These are phyloP conservation scores for Austrolebias charrua DNA, from an alignment of 2,797 vertebrate species.

Conservation along the genomic window DNA sequence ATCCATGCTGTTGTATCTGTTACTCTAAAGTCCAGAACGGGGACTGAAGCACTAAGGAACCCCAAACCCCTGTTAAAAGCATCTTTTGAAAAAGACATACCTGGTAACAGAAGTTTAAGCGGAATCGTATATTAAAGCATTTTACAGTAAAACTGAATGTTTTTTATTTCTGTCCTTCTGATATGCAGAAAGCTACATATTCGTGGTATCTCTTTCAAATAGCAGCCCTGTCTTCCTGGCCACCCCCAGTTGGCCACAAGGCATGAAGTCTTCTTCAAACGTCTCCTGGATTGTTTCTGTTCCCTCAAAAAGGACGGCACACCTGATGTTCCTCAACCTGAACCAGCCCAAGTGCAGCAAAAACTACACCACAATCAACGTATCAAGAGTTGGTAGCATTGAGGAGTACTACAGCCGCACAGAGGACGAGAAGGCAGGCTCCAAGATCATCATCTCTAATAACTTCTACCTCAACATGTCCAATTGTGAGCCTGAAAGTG, in stretches of 20 bases:
- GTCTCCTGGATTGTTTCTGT: constrained; percentile 86
- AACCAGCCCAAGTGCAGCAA: constrained; percentile 78
- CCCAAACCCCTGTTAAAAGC: constrained; percentile 71
- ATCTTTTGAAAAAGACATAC: constrained; percentile 77
- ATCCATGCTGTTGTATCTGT: constrained; percentile 83
- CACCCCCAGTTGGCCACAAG: constrained; percentile 80
- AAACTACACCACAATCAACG: constrained; percentile 74
- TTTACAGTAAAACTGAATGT: not conserved
- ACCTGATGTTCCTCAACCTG: constrained; percentile 77
- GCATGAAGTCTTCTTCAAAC: constrained; percentile 78
- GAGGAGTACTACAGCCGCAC: constrained; percentile 77
- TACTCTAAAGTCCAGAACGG: constrained; percentile 66
- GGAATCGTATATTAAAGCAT: rapidly evolving
- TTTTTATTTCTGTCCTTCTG: constrained; percentile 2
- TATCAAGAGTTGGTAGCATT: constrained; percentile 69
- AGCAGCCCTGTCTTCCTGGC: constrained; percentile 76
- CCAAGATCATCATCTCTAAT: constrained; percentile 55
- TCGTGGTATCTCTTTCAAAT: constrained; percentile 77
- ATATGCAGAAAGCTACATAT: constrained; percentile 83
- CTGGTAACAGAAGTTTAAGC: constrained; percentile 52
- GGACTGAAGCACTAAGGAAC: constrained; percentile 34
- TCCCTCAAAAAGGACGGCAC: constrained; percentile 76
- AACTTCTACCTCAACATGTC: constrained; percentile 92
- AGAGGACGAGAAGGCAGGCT: constrained; percentile 78
- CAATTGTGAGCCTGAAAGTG: constrained; percentile 82